A percentile compares a stretch with the other conserved stretches of the same genome.
Conservation (phyloP, 2,797 vertebrate species). For the Tauraco hartlaubi region DNA sequence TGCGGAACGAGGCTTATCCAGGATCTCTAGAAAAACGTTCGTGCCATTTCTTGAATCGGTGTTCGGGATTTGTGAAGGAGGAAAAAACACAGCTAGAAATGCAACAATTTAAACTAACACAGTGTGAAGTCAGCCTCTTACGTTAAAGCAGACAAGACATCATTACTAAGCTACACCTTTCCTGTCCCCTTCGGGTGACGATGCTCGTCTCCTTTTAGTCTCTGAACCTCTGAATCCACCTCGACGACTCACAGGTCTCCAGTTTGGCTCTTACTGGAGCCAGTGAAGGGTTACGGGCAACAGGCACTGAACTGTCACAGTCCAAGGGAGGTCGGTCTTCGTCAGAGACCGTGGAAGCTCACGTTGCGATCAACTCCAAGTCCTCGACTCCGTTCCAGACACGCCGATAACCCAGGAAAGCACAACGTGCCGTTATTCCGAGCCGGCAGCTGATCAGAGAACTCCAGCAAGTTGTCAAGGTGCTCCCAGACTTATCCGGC, state of each 20-base stretch:
- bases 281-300: background rate
- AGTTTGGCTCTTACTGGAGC: background rate
- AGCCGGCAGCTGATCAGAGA: background rate
- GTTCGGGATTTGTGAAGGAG: background rate
- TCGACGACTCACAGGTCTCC: background rate
- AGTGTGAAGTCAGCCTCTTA: background rate
- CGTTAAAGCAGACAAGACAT: background rate
- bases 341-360: conserved; percentile 20
- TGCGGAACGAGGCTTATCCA: background rate
- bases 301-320: conserved; percentile 43
- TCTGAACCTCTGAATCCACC: background rate
- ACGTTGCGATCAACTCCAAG: background rate
- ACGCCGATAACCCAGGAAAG: background rate
- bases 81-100: background rate
- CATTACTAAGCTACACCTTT: background rate
- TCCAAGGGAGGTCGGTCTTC: background rate
- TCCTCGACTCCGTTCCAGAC: background rate
- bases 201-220: background rate
- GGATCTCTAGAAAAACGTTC: background rate
- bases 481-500: background rate
- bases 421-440: background rate
- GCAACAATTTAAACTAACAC: background rate
- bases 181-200: background rate
- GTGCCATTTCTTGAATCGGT: background rate
- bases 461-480: background rate